Conservation (phyloP, 2,888 invertebrate genomes). For the Macrosiphum euphorbiae region DNA sequence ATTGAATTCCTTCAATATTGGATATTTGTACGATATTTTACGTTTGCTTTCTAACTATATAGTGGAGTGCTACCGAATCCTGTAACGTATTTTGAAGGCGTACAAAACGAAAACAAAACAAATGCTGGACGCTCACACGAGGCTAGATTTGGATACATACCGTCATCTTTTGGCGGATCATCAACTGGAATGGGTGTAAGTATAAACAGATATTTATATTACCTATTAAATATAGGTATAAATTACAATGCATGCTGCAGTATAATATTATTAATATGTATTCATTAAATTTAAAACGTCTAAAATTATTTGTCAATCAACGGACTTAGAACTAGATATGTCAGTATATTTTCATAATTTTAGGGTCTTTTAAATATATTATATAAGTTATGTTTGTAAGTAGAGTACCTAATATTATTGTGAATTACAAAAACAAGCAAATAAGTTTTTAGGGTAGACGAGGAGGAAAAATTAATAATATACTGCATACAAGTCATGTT, state of each 20-base stretch:
- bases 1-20: not conserved
- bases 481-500: not conserved
- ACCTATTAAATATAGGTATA: not conserved
- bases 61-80: slow-evolving; percentile 67
- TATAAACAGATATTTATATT: not conserved
- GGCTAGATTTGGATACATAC: slow-evolving; percentile 71
- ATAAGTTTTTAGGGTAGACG: not conserved
- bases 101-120: slow-evolving; percentile 59
- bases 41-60: slow-evolving; percentile 25
- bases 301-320: not conserved
- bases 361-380: not conserved
- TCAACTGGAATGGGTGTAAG: slow-evolving; percentile 40
- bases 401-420: not conserved
- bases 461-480: not conserved
- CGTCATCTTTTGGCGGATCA: slow-evolving; percentile 41
- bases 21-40: not conserved
- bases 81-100: slow-evolving; percentile 66
- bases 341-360: not conserved
- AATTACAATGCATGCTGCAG: not conserved
- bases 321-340: not conserved
- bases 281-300: not conserved
- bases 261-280: not conserved
- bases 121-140: slow-evolving; percentile 68
- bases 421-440: not conserved
- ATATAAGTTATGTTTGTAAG: not conserved